A percentile compares a stretch with the other conserved stretches of the same genome.
Evolutionary conservation across 92 coral and sea anemone genomes (phyloP).

Genomic region (Zoanthus solanderi): DNA sequence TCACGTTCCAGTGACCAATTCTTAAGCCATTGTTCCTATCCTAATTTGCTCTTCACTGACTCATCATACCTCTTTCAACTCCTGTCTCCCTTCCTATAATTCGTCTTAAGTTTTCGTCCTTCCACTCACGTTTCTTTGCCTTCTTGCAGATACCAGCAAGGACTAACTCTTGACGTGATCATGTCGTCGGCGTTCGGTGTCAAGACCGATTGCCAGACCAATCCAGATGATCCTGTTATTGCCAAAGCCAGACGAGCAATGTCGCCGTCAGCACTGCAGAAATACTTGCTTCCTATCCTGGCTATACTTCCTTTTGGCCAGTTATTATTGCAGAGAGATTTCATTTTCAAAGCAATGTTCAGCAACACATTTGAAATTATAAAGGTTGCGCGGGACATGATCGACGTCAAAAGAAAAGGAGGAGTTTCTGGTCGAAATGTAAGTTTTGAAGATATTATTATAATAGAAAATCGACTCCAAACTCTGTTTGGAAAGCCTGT

Average conservation of each 20-base stretch:
- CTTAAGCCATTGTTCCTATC: no score
- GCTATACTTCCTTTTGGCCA: background rate
- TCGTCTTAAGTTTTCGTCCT: no score
- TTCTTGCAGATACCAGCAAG: no score
- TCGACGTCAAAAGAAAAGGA: background rate
- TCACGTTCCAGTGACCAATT: no score
- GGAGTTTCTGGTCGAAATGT: background rate
- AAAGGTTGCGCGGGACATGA: background rate
- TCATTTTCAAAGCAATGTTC: background rate
- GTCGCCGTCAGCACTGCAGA: background rate
- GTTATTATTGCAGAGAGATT: background rate
- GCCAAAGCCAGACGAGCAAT: background rate
- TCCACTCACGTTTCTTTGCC: no score
- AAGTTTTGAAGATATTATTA: no score
- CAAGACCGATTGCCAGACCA: no score
- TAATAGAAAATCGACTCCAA: no score
- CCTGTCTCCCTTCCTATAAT: no score
- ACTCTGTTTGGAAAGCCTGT: background rate
- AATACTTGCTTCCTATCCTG: background rate
- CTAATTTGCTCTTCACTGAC: no score
- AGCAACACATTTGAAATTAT: background rate
- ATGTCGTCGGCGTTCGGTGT: background rate
- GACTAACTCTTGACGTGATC: no score
- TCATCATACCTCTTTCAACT: no score
- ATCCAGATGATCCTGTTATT: background rate